Conservation (phyloP, 2,113 vertebrate genomes). For the Reinhardtius hippoglossoides region DNA sequence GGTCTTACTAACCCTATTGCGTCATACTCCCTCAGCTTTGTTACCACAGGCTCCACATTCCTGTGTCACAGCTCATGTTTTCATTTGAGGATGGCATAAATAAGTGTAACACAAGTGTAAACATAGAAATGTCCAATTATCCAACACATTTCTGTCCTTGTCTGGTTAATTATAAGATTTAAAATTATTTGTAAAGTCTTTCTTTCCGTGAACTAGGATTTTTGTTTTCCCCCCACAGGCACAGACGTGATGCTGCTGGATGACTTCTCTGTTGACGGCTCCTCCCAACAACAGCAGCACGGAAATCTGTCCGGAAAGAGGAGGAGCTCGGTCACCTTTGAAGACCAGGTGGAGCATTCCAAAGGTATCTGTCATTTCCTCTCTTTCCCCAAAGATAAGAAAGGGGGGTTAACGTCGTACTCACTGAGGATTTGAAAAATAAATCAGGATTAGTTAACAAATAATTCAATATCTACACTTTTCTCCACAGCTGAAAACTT, state of each 20-base stretch:
- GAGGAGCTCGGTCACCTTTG: conserved; percentile 95
- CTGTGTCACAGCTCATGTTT: conserved; percentile 46
- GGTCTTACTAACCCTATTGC: conserved; percentile 5
- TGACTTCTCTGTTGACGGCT: conserved; percentile 86
- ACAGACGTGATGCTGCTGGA: conserved; percentile 97
- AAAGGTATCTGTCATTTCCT: conserved; percentile 84
- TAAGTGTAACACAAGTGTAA: conserved; percentile 21
- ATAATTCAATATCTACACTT: neutral
- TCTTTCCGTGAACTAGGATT: neutral
- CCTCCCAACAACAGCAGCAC: conserved; percentile 71
- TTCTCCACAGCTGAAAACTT: conserved; percentile 71
- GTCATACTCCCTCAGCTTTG: conserved; percentile 25
- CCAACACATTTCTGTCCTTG: neutral
- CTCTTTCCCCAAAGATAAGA: conserved; percentile 6
- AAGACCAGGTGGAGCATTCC: conserved; percentile 92
- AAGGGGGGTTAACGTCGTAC: neutral
- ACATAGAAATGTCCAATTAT: neutral
- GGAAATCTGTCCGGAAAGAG: conserved; percentile 84
- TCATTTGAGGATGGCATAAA: neutral
- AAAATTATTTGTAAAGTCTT: neutral
- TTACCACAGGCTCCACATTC: conserved; percentile 44
- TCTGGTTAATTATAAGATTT: neutral
- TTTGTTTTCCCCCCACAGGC: conserved; percentile 76
- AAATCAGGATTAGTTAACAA: neutral
- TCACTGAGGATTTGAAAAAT: neutral